These are phyloP conservation scores for Nephrotoma guestfalica DNA, from an alignment of 2,888 invertebrate species.

Conservation along the genomic window DNA sequence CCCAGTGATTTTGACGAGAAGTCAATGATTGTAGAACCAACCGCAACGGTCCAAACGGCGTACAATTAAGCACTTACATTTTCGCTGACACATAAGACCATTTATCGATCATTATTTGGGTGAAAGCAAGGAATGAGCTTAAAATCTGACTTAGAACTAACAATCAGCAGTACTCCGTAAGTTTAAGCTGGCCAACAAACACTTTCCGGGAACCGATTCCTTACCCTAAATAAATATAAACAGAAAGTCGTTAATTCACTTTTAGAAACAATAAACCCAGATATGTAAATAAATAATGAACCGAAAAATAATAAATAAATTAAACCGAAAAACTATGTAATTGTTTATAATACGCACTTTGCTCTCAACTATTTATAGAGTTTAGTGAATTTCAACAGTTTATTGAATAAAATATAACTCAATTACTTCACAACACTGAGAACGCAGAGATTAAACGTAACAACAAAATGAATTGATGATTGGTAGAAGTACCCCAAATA, in stretches of 20 bases:
- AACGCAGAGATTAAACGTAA: not conserved
- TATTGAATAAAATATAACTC: not conserved
- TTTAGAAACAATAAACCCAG: not conserved
- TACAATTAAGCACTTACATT: too few relatives aligned
- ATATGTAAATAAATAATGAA: not conserved
- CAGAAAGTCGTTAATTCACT: not conserved
- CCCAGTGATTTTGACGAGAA: too few relatives aligned
- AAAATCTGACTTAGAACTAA: too few relatives aligned
- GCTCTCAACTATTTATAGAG: not conserved
- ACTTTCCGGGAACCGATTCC: not conserved
- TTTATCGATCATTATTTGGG: too few relatives aligned
- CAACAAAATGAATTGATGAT: not conserved
- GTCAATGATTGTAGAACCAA: too few relatives aligned
- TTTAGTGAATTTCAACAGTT: not conserved
- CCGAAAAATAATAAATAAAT: not conserved
- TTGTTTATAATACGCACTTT: not conserved
- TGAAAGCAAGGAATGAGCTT: too few relatives aligned
- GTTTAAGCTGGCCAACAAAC: too few relatives aligned
- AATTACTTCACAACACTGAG: not conserved
- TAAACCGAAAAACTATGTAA: not conserved
- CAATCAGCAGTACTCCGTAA: too few relatives aligned
- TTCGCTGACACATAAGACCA: too few relatives aligned
- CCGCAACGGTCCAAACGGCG: too few relatives aligned
- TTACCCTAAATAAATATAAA: not conserved
- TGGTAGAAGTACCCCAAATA: not conserved